Evolutionary conservation across 2,113 vertebrate species (phyloP), one percentile per base, ranked within the genome.

Genomic region (Condylura cristata): DNA sequence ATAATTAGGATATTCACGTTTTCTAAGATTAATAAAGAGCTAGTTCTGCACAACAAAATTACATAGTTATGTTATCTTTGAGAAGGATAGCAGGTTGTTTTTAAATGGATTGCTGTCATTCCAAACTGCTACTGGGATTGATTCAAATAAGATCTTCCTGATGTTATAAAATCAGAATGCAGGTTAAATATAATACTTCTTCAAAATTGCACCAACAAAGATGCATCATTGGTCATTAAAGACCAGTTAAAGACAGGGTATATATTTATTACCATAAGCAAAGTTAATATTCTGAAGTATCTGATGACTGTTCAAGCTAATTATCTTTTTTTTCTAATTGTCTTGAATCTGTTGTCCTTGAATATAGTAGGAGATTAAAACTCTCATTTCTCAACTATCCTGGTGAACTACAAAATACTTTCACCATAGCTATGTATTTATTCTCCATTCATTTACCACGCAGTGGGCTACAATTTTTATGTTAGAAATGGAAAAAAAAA

Each of bases 1-100:
- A 32, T 91, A 97, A 97, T 91, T 97, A 82, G 18, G 96, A 86
- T n/a, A 95, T 96, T 96, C 93, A 94, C 20, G 28, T 89, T 51
- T 96, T 51, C 86, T 93, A 91, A 56, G 91, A 51, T 30, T 30
- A 95, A 90, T 93, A 89, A 95, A 86, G 44, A 84, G 93, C 34
- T 81, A 79, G 0, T 72, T 97, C 90, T 96, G 13, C 75, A 93
- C 87, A 94, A 82, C 0, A 7, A 65, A 96, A 94, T 95, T 84
- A 48, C 34, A 96, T 96, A 96, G 95, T 93, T 24, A n/a, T 79
- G 5, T 72, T 92, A 93, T 93, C 39, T 75, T 95, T 94, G 48
- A 93, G 93, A 95, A 97, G 84, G 32, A 94, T 70, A 97, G 78
- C 91, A 93, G 30, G 0, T 70, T 56, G 46, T 81, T 41, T 82